A percentile compares a stretch with the other conserved stretches of the same genome.
Evolutionary conservation across 2,888 invertebrate species (phyloP).

Genomic region (Caenorhabditis sp.): DNA sequence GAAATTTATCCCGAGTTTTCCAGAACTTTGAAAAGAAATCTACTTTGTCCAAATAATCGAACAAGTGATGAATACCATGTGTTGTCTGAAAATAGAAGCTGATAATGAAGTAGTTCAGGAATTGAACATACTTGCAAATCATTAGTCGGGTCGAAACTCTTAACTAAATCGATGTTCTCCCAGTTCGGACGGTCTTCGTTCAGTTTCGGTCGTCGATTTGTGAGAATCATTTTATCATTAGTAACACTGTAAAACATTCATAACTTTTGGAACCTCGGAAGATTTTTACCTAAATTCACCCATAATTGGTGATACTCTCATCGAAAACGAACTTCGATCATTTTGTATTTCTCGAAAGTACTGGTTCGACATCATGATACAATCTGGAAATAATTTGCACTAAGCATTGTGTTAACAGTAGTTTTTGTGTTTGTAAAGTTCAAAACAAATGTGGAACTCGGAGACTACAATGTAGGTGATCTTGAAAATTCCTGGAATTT

Average conservation of each 20-base stretch:
- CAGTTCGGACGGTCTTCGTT: not conserved
- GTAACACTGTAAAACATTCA: constrained; percentile 11
- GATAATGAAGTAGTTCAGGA: too few species aligned
- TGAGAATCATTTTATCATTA: constrained; percentile 8
- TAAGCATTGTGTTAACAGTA: too few species aligned
- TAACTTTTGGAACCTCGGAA: not conserved
- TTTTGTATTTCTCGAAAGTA: too few species aligned
- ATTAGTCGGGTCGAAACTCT: too few species aligned
- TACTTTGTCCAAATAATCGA: not conserved
- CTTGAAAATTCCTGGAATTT: too few species aligned
- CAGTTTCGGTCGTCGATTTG: not conserved
- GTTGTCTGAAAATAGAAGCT: not conserved
- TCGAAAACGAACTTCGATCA: too few species aligned
- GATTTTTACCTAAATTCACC: constrained; percentile 10
- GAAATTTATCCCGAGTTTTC: not conserved
- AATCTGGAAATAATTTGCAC: too few species aligned
- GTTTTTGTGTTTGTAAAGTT: too few species aligned
- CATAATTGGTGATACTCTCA: constrained; percentile 9
- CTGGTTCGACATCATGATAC: too few species aligned
- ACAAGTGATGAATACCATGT: not conserved
- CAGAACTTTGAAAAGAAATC: not conserved
- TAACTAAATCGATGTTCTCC: not conserved
- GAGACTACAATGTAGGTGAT: too few species aligned
- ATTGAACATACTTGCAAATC: too few species aligned
- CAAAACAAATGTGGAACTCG: too few species aligned